These are phyloP conservation scores for Paedocypris micromegethes DNA, from an alignment of 2,797 vertebrate genomes.

Conservation along the genomic window DNA sequence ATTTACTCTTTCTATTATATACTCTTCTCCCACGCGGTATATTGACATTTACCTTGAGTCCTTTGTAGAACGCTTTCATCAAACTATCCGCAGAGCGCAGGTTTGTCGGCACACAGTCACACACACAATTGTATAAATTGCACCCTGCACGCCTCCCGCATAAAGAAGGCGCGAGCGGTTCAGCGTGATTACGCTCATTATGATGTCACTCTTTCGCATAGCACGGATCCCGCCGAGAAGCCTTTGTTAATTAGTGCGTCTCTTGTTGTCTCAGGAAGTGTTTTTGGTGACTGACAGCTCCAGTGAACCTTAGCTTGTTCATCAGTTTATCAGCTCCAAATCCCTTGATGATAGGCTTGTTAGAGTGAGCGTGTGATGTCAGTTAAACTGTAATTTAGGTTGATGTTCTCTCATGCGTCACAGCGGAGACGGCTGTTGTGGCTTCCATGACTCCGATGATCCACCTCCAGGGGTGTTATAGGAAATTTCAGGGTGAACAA, in stretches of 20 bases:
- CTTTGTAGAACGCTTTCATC: no score
- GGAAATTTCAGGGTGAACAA: not conserved
- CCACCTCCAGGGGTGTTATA: constrained; percentile 1
- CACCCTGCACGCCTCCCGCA: not conserved
- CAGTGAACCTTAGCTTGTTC: constrained; percentile 27
- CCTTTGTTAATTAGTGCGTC: constrained; percentile 23
- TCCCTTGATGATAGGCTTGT: constrained; percentile 28
- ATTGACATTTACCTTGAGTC: no score
- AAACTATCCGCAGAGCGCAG: no score
- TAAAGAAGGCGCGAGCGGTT: not conserved
- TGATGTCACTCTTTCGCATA: not conserved
- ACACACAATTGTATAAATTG: no score
- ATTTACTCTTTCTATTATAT: no score
- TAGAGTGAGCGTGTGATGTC: constrained; percentile 24
- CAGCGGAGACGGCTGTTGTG: not conserved
- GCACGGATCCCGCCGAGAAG: not conserved
- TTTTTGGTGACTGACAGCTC: constrained; percentile 32
- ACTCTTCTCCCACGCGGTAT: no score
- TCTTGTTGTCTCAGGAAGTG: constrained; percentile 10
- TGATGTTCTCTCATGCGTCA: constrained; percentile 3
- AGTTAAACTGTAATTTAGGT: constrained; percentile 29
- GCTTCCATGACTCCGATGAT: not conserved
- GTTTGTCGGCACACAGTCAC: no score
- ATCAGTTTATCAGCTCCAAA: constrained; percentile 26
- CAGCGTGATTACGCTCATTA: not conserved